Evolutionary conservation across 1,140 invertebrate genomes (phyloP).

Genomic region (Scylla paramamosain): DNA sequence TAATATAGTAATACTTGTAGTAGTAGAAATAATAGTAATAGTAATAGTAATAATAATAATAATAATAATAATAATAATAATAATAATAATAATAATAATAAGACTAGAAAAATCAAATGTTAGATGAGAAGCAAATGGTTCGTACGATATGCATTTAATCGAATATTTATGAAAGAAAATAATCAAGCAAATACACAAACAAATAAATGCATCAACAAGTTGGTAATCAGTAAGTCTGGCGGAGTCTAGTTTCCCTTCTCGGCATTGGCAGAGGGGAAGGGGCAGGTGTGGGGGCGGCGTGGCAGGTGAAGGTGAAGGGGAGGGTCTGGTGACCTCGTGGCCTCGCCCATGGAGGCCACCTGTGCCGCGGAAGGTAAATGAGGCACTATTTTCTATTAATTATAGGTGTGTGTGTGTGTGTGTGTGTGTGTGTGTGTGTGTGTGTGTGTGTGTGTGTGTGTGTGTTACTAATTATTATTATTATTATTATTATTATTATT

Average conservation of each 20-base stretch:
- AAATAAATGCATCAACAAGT: no score
- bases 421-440: not conserved
- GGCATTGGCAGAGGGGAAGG: not conserved
- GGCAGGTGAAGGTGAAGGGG: slow-evolving; percentile 11
- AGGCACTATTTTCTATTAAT: not conserved
- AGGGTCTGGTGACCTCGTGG: not conserved
- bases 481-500: not conserved
- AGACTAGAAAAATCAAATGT: no score
- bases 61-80: not conserved
- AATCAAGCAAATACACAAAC: no score
- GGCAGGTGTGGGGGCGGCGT: not conserved
- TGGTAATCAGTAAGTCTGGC: no score
- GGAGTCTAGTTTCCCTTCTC: no score
- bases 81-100: not conserved
- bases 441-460: not conserved
- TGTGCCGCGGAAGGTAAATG: not conserved
- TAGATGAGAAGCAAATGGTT: no score
- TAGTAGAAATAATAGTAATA: not conserved
- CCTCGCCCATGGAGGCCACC: not conserved
- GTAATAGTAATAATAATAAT: not conserved
- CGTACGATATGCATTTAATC: no score
- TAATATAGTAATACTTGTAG: not conserved
- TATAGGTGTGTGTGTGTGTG: not conserved
- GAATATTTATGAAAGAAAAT: no score
- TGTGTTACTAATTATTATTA: not conserved